Evolutionary conservation across 2,113 vertebrate species (phyloP).

Genomic region (Antigone vipio): DNA sequence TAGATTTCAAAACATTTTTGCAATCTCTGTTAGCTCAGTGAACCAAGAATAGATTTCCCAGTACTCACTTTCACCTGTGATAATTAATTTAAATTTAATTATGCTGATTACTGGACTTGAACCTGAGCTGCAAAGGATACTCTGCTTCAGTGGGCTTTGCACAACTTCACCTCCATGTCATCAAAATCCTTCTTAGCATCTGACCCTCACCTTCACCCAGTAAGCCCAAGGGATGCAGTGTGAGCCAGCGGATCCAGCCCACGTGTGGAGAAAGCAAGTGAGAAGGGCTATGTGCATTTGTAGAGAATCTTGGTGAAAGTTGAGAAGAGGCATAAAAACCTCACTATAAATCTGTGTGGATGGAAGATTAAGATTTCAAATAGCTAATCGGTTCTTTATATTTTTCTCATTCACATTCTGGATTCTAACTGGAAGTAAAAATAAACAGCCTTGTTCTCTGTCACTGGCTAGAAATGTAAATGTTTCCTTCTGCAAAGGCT

Average conservation of each 20-base stretch:
- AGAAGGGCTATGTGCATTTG: neutral
- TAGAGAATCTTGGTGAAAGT: neutral
- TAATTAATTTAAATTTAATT: neutral
- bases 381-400: neutral
- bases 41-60: neutral
- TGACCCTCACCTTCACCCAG: neutral
- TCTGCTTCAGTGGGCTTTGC: neutral
- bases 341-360: rapidly evolving
- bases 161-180: neutral
- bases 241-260: neutral
- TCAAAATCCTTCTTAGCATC: neutral
- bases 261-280: neutral
- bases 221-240: neutral
- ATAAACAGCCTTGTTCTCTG: neutral
- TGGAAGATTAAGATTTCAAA: neutral
- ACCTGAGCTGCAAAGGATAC: neutral
- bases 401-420: neutral
- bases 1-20: neutral
- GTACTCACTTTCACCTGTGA: rapidly evolving
- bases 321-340: neutral
- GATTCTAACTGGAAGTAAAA: neutral
- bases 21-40: neutral
- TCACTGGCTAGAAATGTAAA: neutral
- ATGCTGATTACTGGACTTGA: neutral
- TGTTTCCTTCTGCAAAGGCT: neutral